A percentile compares a stretch with the other conserved stretches of the same genome.
Conservation (phyloP, 2,113 vertebrate species). For the Nothobranchius furzeri region DNA sequence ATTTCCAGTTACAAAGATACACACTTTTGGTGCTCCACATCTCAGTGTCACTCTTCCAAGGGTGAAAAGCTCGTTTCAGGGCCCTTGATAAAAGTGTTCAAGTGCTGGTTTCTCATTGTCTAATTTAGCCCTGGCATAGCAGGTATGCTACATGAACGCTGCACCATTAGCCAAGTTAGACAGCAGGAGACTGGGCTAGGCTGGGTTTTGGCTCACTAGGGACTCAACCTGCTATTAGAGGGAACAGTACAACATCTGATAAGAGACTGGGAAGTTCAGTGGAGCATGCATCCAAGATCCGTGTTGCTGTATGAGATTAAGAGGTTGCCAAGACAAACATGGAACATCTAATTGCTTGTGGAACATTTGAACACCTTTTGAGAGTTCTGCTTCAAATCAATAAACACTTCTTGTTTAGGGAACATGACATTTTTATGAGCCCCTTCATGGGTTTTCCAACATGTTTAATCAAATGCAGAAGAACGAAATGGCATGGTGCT, state of each 20-base stretch:
- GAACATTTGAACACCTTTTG: constrained; percentile 55
- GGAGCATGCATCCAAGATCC: constrained; percentile 36
- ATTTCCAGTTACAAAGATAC: constrained; percentile 4
- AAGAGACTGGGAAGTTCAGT: constrained; percentile 37
- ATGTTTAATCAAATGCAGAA: constrained; percentile 15
- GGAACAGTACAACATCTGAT: constrained; percentile 54
- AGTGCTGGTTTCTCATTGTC: constrained; percentile 58
- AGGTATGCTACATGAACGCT: constrained; percentile 61
- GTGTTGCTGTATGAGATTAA: constrained; percentile 27
- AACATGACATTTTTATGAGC: constrained; percentile 49
- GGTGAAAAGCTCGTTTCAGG: constrained; percentile 46
- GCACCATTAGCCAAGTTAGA: constrained; percentile 63
- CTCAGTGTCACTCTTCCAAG: constrained; percentile 39
- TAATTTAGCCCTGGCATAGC: constrained; percentile 60
- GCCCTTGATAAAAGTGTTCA: constrained; percentile 54
- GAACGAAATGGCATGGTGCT: constrained; percentile 2
- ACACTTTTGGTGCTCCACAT: too few species aligned
- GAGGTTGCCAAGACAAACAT: constrained; percentile 38
- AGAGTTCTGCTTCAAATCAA: constrained; percentile 49
- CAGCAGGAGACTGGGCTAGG: constrained; percentile 53
- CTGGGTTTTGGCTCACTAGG: constrained; percentile 52
- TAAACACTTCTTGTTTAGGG: constrained; percentile 44
- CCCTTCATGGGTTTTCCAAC: constrained; percentile 12
- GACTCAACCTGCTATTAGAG: constrained; percentile 60
- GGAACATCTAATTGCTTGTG: constrained; percentile 49